phyloP scores from a whole-genome alignment of 2,888 invertebrate genomes.

The Megastigmus dorsalis region DNA sequence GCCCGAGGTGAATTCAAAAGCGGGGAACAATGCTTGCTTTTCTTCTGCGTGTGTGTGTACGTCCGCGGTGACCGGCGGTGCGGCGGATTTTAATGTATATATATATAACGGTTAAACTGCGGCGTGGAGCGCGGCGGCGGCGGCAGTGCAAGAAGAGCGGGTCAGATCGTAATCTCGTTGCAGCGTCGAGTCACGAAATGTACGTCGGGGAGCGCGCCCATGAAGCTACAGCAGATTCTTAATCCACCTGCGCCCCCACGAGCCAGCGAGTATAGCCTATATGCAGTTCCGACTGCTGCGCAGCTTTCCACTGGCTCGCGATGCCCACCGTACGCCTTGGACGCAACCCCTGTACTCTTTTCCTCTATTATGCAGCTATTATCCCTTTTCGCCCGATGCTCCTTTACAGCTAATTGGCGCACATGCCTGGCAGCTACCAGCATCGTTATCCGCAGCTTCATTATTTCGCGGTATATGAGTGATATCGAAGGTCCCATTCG shows the following conservation, averaged over 20 bases:
- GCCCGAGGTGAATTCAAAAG: slow-evolving; percentile 41
- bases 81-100: slow-evolving; percentile 65
- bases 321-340: too few species aligned
- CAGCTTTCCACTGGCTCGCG: too few species aligned
- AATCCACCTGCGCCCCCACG: slow-evolving; percentile 53
- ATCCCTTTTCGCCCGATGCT: too few species aligned
- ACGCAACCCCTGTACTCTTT: neutral
- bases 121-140: too few species aligned
- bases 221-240: slow-evolving; percentile 61
- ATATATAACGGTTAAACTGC: slow-evolving; percentile 67
- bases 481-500: too few species aligned
- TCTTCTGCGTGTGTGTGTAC: neutral
- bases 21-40: slow-evolving; percentile 30
- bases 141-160: too few species aligned
- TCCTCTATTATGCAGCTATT: neutral
- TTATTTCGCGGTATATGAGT: too few species aligned
- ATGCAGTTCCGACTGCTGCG: too few species aligned
- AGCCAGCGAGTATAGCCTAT: too few species aligned
- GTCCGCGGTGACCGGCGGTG: neutral
- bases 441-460: too few species aligned
- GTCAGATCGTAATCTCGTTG: slow-evolving; percentile 67
- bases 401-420: too few species aligned
- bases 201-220: slow-evolving; percentile 61
- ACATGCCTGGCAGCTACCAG: too few species aligned
- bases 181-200: slow-evolving; percentile 65